phyloP scores from a whole-genome alignment of 2,888 invertebrate species.

The Sclerodermus sp. region DNA sequence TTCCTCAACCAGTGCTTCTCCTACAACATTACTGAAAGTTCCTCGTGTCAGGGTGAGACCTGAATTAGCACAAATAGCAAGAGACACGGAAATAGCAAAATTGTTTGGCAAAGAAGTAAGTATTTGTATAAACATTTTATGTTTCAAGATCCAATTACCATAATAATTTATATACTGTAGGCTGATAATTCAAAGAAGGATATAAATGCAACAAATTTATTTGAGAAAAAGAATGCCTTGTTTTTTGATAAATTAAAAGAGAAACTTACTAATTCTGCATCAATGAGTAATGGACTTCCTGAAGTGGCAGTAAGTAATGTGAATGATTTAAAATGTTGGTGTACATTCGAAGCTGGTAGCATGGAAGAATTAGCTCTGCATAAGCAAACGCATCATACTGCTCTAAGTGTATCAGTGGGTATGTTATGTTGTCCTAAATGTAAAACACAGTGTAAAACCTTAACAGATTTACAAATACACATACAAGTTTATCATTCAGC shows the following conservation, averaged over 20 bases:
- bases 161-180: slow-evolving; percentile 19
- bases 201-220: slow-evolving; percentile 43
- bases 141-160: not conserved
- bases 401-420: slow-evolving; percentile 59
- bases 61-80: slow-evolving; percentile 50
- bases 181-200: slow-evolving; percentile 34
- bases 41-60: slow-evolving; percentile 50
- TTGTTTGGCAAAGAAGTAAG: slow-evolving; percentile 46
- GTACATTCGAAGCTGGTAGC: slow-evolving; percentile 50
- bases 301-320: slow-evolving; percentile 79
- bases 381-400: slow-evolving; percentile 51
- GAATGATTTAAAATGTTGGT: slow-evolving; percentile 56
- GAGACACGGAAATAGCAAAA: slow-evolving; percentile 48
- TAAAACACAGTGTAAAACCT: slow-evolving; percentile 83
- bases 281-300: slow-evolving; percentile 65
- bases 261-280: slow-evolving; percentile 68
- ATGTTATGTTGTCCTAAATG: slow-evolving; percentile 85
- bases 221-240: slow-evolving; percentile 72
- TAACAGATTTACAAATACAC: slow-evolving; percentile 75
- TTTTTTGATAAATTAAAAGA: slow-evolving; percentile 83
- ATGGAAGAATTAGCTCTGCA: slow-evolving; percentile 48
- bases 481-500: slow-evolving; percentile 67
- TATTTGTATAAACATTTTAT: not conserved
- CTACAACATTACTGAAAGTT: slow-evolving; percentile 44
- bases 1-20: slow-evolving; percentile 21